Evolutionary conservation across 2,888 invertebrate species (phyloP).

Genomic region (Monoplex corrugatus): DNA sequence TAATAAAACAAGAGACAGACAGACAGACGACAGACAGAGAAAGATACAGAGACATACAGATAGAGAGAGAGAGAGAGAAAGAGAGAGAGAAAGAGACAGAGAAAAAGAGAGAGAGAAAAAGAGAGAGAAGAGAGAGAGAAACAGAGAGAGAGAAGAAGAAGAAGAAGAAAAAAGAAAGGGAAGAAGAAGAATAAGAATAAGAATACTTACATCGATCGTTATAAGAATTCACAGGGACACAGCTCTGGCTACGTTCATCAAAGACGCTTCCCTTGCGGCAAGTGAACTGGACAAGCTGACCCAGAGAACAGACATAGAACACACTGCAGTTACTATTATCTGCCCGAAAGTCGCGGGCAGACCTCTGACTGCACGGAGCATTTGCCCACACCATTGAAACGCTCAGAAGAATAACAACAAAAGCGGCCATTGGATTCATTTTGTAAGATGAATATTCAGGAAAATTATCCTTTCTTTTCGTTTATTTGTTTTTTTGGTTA

Average conservation of each 20-base stretch:
- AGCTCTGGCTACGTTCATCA: constrained; percentile 2
- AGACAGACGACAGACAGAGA: not conserved
- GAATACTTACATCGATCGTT: constrained; percentile 21
- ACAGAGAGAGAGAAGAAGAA: constrained; percentile 13
- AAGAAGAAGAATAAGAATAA: not conserved
- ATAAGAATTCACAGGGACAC: constrained; percentile 21
- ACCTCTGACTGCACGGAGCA: not conserved
- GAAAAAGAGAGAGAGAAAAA: not conserved
- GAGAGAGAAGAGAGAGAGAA: not conserved
- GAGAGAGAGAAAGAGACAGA: not conserved
- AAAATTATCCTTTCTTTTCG: not conserved
- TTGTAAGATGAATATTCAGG: not conserved
- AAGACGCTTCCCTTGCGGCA: not conserved
- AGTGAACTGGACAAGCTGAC: not conserved
- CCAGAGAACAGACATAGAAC: constrained; percentile 26
- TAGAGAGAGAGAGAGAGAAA: not conserved
- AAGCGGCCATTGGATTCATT: not conserved
- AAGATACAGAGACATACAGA: not conserved
- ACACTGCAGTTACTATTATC: constrained; percentile 11
- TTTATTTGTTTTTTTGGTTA: not conserved
- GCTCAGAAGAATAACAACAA: not conserved
- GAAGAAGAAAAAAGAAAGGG: constrained; percentile 13
- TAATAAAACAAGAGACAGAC: not conserved
- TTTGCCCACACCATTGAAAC: not conserved
- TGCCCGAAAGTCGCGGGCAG: not conserved